Evolutionary conservation across 2,113 vertebrate species (phyloP).

Genomic region (Melanerpes aurifrons): DNA sequence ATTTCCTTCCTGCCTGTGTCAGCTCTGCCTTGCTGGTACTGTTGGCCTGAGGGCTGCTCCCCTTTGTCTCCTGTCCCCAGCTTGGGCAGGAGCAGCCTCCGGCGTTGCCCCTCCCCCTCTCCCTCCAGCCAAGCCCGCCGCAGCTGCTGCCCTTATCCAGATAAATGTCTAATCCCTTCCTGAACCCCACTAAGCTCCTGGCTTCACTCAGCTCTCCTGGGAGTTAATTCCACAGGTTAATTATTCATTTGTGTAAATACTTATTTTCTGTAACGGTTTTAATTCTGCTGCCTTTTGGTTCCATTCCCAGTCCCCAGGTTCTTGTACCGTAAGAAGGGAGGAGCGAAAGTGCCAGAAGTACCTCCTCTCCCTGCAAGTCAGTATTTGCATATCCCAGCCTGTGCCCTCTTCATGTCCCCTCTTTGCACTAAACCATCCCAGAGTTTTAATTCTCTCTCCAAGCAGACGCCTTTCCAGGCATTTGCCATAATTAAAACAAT

Average conservation of each 20-base stretch:
- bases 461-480: conserved; percentile 42
- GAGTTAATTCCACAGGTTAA: conserved; percentile 57
- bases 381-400: conserved; percentile 18
- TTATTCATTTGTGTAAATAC: conserved; percentile 59
- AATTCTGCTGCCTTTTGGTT: conserved; percentile 2
- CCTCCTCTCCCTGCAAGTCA: conserved; percentile 24
- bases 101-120: neutral
- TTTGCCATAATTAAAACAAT: conserved; percentile 68
- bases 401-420: conserved; percentile 57
- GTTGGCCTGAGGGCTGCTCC: neutral
- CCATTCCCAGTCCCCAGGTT: conserved; percentile 50
- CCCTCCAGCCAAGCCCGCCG: neutral
- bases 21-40: neutral
- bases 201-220: neutral
- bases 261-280: conserved; percentile 64
- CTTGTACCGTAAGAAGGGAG: neutral
- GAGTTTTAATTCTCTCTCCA: conserved; percentile 51
- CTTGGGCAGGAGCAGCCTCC: neutral
- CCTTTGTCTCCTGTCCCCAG: neutral
- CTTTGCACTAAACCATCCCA: conserved; percentile 6
- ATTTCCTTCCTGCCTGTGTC: neutral
- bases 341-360: conserved; percentile 55
- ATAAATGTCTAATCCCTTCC: neutral
- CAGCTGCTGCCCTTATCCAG: conserved; percentile 17
- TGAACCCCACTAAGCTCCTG: conserved; percentile 20